Evolutionary conservation across 2,113 vertebrate genomes (phyloP).

Genomic region (Callipepla californica): DNA sequence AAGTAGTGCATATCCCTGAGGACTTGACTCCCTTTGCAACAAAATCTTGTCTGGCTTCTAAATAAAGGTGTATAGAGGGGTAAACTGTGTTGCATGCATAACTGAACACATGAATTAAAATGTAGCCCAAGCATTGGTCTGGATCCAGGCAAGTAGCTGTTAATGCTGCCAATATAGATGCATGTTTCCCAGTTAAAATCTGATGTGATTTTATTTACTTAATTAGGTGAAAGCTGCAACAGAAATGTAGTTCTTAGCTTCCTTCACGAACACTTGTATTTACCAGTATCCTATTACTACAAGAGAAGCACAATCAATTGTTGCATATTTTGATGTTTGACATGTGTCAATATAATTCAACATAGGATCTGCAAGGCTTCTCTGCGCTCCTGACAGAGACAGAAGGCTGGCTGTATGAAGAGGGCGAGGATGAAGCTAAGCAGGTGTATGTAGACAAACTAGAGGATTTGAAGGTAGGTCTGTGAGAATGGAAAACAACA

Average conservation of each 20-base stretch:
- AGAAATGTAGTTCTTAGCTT: background rate
- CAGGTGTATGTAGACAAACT: conserved; percentile 84
- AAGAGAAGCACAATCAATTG: background rate
- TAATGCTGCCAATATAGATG: background rate
- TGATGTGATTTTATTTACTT: background rate
- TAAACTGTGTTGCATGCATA: background rate
- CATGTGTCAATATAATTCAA: background rate
- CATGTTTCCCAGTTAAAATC: background rate
- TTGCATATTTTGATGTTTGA: background rate
- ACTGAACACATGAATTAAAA: background rate
- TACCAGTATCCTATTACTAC: background rate
- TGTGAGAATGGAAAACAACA: background rate
- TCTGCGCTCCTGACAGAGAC: conserved; percentile 78
- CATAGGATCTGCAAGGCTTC: conserved; percentile 78
- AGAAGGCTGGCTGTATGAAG: conserved; percentile 85
- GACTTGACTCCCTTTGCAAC: background rate
- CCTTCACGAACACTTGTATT: background rate
- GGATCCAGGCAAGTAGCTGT: background rate
- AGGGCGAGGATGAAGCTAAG: conserved; percentile 84
- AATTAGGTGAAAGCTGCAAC: background rate
- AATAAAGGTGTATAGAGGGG: background rate
- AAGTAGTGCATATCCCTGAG: background rate
- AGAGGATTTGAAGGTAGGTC: conserved; percentile 80
- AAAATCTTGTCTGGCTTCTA: background rate
- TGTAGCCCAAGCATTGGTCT: background rate